Conservation (phyloP, 1,140 invertebrate genomes). For the Lordiphosa stackelbergi region DNA sequence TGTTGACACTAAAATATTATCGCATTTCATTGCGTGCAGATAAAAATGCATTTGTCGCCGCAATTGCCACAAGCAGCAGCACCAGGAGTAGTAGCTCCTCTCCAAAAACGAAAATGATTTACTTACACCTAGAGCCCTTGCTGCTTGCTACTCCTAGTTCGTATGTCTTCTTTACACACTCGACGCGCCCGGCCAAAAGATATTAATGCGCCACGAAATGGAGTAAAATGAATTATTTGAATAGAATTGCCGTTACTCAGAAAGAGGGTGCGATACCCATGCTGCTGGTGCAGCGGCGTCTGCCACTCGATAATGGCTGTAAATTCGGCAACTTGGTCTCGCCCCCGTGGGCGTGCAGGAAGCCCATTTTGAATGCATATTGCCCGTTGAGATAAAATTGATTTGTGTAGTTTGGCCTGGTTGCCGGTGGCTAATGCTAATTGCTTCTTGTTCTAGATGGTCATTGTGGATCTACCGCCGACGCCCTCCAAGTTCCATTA, state of each 20-base stretch:
- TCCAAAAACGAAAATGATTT: slow-evolving; percentile 56
- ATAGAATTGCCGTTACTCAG: slow-evolving; percentile 69
- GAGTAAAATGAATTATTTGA: slow-evolving; percentile 77
- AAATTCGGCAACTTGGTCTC: slow-evolving; percentile 56
- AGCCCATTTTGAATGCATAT: slow-evolving; percentile 60
- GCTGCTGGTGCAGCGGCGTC: slow-evolving; percentile 24
- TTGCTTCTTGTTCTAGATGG: slow-evolving; percentile 77
- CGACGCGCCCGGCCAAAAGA: slow-evolving; percentile 54
- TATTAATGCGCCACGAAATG: slow-evolving; percentile 75
- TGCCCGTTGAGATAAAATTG: slow-evolving; percentile 73
- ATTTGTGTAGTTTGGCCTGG: slow-evolving; percentile 60
- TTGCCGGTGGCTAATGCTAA: slow-evolving; percentile 42
- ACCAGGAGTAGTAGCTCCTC: not conserved
- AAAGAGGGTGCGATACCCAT: not conserved
- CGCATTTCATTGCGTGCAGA: slow-evolving; percentile 75
- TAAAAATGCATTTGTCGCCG: slow-evolving; percentile 76
- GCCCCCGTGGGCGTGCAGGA: slow-evolving; percentile 7
- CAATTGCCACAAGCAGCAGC: slow-evolving; percentile 63
- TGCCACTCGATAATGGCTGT: slow-evolving; percentile 71
- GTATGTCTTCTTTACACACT: slow-evolving; percentile 74
- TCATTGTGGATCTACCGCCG: slow-evolving; percentile 88
- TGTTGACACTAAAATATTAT: slow-evolving; percentile 77
- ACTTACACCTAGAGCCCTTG: slow-evolving; percentile 55
- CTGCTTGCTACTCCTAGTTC: slow-evolving; percentile 35
- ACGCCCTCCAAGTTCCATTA: slow-evolving; percentile 96